Evolutionary conservation across 2,888 invertebrate genomes (phyloP).

Genomic region (Hydroisotoma schaefferi): DNA sequence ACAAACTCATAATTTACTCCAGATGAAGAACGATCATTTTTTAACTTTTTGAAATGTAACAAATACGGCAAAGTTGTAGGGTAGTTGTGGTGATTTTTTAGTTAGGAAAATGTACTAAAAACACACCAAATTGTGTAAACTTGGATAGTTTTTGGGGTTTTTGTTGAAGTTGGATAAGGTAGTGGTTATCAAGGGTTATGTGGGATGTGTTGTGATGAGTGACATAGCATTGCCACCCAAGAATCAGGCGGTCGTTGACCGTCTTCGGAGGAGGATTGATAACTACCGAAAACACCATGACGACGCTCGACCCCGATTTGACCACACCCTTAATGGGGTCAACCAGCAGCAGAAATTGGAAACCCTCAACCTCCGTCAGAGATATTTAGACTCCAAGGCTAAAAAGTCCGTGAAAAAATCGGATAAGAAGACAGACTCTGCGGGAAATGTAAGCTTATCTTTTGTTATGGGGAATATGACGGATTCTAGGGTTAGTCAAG

Average conservation of each 20-base stretch:
- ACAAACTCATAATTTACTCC: too few relatives aligned
- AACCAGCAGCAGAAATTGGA: conserved; percentile 90
- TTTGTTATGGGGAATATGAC: too few relatives aligned
- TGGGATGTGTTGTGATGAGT: conserved; percentile 51
- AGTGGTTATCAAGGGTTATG: neutral
- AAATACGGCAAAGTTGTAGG: too few relatives aligned
- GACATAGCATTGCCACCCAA: conserved; percentile 54
- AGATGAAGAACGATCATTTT: too few relatives aligned
- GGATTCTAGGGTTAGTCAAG: too few relatives aligned
- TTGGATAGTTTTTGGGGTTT: too few relatives aligned
- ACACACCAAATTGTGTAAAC: too few relatives aligned
- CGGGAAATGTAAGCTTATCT: neutral
- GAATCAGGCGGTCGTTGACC: conserved; percentile 74
- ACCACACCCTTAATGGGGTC: conserved; percentile 78
- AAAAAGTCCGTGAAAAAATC: conserved; percentile 70
- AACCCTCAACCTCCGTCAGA: conserved; percentile 79
- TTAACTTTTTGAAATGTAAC: too few relatives aligned
- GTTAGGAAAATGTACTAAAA: too few relatives aligned
- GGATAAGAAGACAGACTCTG: conserved; percentile 61
- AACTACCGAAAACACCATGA: conserved; percentile 79
- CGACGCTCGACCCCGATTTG: conserved; percentile 81
- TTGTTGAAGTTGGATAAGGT: too few relatives aligned
- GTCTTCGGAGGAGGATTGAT: conserved; percentile 77
- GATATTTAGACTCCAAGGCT: conserved; percentile 85
- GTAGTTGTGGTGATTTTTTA: too few relatives aligned